Percentiles rank a stretch among this genome's conserved stretches.
phyloP scores from a whole-genome alignment of 1,140 invertebrate species.

The Apis laboriosa region DNA sequence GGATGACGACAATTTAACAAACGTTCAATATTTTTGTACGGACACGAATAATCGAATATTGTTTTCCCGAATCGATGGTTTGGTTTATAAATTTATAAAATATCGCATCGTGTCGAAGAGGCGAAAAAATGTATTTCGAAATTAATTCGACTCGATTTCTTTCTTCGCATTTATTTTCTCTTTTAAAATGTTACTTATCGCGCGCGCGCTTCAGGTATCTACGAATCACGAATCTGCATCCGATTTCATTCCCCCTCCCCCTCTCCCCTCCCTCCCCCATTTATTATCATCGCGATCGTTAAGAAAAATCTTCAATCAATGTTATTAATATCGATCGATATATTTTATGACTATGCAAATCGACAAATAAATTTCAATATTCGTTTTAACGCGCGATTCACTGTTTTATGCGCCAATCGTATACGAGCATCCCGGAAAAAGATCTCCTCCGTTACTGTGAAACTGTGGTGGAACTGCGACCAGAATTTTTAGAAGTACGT shows the following conservation, averaged over 20 bases:
- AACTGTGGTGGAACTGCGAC: conserved; percentile 29
- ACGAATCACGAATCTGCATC: conserved; percentile 35
- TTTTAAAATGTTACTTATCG: neutral
- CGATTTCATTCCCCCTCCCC: conserved; percentile 20
- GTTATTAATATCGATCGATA: conserved; percentile 69
- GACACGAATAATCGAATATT: neutral
- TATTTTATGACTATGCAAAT: conserved; percentile 75
- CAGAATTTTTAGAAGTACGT: conserved; percentile 38
- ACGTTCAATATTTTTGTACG: conserved; percentile 22
- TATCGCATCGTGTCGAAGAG: neutral
- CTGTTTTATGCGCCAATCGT: conserved; percentile 21
- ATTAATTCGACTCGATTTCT: neutral
- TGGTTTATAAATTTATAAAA: neutral
- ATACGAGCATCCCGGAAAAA: neutral
- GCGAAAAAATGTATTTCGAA: neutral
- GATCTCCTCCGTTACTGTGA: conserved; percentile 18
- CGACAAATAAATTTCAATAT: conserved; percentile 71
- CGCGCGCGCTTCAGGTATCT: conserved; percentile 52
- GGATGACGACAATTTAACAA: neutral
- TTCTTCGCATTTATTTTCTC: neutral
- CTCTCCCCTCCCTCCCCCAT: neutral
- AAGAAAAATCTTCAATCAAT: conserved; percentile 36
- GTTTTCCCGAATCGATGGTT: neutral
- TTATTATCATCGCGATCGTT: conserved; percentile 43
- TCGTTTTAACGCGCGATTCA: conserved; percentile 66